Evolutionary conservation across 2,113 vertebrate genomes (phyloP).

Genomic region (Columbina picui): DNA sequence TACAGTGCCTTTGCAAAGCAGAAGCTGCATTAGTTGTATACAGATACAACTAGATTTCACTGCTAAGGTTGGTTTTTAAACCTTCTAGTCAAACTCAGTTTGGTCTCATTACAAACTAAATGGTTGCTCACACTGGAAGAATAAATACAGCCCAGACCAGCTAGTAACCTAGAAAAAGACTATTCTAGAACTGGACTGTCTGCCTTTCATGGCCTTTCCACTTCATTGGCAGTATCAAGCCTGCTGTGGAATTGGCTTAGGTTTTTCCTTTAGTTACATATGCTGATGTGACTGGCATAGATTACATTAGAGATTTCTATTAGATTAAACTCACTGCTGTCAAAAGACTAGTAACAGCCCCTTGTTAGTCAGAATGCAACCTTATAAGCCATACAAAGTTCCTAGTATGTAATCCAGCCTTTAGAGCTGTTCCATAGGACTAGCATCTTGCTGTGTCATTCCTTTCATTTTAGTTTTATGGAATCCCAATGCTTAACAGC

Average conservation of each 20-base stretch:
- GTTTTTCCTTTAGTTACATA: neutral
- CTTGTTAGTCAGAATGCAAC: neutral
- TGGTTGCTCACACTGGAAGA: neutral
- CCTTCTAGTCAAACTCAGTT: neutral
- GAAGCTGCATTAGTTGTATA: constrained; percentile 24
- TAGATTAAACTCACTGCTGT: neutral
- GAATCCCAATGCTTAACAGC: neutral
- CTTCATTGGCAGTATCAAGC: neutral
- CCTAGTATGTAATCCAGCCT: neutral
- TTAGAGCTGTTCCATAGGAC: neutral
- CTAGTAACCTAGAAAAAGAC: neutral
- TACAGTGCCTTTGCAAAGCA: neutral
- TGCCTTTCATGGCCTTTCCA: neutral
- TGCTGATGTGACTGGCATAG: neutral
- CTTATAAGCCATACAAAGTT: neutral
- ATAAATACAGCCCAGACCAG: neutral
- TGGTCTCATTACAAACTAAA: neutral
- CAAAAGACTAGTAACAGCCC: neutral
- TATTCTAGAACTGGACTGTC: neutral
- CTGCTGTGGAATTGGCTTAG: neutral
- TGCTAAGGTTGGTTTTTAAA: neutral
- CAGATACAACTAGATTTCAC: neutral
- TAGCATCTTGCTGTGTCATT: constrained; percentile 66
- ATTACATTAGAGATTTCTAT: neutral
- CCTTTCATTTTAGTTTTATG: neutral